A percentile compares a stretch with the other conserved stretches of the same genome.
These are phyloP conservation scores for Dilophus febrilis DNA, from an alignment of 2,888 invertebrate species.

Conservation along the genomic window DNA sequence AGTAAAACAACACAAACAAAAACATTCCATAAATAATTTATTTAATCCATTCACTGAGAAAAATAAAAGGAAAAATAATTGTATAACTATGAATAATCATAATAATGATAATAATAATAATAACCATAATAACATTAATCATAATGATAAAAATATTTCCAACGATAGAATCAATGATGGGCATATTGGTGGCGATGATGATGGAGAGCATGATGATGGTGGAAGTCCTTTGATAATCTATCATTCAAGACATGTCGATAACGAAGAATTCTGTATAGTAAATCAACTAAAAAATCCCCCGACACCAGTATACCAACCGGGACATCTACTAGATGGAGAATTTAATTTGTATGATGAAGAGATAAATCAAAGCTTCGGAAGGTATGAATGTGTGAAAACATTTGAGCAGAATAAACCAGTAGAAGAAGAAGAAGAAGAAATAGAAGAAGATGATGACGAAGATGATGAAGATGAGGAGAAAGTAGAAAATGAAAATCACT, in stretches of 20 bases:
- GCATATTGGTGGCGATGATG: too few relatives aligned
- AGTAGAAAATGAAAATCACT: too few relatives aligned
- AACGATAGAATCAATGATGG: too few relatives aligned
- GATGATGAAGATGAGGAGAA: too few relatives aligned
- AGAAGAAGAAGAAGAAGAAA: constrained; percentile 15
- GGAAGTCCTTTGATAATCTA: too few relatives aligned
- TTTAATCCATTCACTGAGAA: background rate
- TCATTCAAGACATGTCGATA: too few relatives aligned
- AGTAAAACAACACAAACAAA: constrained; percentile 1
- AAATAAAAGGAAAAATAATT: background rate
- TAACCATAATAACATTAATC: background rate
- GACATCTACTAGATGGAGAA: too few relatives aligned
- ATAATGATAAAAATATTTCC: background rate
- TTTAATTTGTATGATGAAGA: too few relatives aligned
- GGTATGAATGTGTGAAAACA: background rate
- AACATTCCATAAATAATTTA: constrained; percentile 7
- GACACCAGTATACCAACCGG: too few relatives aligned
- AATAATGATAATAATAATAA: background rate
- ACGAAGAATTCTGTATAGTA: too few relatives aligned
- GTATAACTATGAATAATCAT: background rate
- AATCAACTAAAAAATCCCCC: too few relatives aligned
- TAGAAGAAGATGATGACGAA: constrained; percentile 16
- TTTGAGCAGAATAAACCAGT: background rate
- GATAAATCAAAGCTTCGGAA: background rate
- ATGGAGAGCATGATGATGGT: too few relatives aligned